Percentiles rank a stretch among this genome's conserved stretches.
Evolutionary conservation across 2,797 vertebrate species (phyloP).

Genomic region (Peromyscus nudipes): DNA sequence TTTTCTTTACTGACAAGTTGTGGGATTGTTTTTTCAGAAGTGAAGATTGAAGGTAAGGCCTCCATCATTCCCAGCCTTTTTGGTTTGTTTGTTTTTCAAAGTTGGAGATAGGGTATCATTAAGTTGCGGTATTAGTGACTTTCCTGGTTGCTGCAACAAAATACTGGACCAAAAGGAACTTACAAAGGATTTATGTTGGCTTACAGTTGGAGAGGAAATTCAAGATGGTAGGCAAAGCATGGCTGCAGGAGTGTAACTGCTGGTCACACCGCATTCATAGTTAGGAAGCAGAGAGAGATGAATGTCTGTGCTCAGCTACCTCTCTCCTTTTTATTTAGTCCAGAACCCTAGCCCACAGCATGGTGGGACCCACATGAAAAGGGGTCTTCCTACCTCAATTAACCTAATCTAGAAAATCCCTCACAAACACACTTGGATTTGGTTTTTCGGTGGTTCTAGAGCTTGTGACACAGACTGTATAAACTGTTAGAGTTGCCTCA

Average conservation of each 20-base stretch:
- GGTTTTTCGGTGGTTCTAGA: not conserved
- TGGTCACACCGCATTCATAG: not conserved
- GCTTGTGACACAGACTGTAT: not conserved
- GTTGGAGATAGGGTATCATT: not conserved
- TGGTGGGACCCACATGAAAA: not conserved
- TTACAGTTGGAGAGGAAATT: not conserved
- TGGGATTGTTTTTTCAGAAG: not conserved
- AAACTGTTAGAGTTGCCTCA: not conserved
- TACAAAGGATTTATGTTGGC: not conserved
- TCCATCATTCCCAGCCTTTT: not conserved
- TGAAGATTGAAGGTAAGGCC: not conserved
- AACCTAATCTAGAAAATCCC: not conserved
- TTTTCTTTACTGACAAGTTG: not conserved
- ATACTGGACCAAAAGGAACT: not conserved
- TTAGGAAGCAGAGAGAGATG: not conserved
- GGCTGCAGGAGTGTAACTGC: not conserved
- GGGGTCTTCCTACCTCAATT: not conserved
- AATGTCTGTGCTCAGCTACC: not conserved
- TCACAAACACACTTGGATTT: not conserved
- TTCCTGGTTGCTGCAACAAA: not conserved
- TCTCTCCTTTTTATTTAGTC: not conserved
- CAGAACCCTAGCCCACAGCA: not conserved
- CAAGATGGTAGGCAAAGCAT: not conserved
- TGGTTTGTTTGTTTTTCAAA: not conserved
- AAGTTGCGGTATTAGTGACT: not conserved